phyloP scores from a whole-genome alignment of 2,888 invertebrate genomes.

The Drosophila robusta region DNA sequence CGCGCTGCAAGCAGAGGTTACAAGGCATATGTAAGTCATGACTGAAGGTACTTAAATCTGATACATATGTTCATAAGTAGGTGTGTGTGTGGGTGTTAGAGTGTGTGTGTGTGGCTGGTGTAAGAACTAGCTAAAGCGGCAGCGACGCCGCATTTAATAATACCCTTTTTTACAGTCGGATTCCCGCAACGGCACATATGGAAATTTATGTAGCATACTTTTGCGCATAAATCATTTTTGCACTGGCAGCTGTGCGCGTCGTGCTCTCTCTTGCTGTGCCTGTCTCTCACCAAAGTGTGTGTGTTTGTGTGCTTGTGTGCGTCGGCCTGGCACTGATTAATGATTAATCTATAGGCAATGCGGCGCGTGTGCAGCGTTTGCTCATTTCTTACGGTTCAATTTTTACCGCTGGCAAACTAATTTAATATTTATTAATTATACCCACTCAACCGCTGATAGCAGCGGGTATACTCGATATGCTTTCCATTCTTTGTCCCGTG shows the following conservation, averaged over 20 bases:
- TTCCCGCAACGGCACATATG: conserved; percentile 45
- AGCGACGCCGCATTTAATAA: conserved; percentile 58
- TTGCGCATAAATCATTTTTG: conserved; percentile 63
- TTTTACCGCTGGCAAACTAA: conserved; percentile 51
- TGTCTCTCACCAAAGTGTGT: neutral
- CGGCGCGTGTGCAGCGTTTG: conserved; percentile 39
- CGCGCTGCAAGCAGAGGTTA: conserved; percentile 88
- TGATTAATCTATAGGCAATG: conserved; percentile 64
- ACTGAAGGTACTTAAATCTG: conserved; percentile 18
- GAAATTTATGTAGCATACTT: conserved; percentile 65
- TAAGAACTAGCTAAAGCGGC: conserved; percentile 28
- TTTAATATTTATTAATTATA: conserved; percentile 67
- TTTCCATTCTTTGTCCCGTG: neutral
- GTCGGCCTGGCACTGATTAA: conserved; percentile 48
- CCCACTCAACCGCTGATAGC: conserved; percentile 12
- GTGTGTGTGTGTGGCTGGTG: conserved; percentile 5
- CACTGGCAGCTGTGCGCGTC: conserved; percentile 42
- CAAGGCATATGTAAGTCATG: conserved; percentile 36
- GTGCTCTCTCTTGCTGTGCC: neutral
- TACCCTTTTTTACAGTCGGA: conserved; percentile 46
- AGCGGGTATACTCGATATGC: conserved; percentile 27
- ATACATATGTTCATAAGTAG: conserved; percentile 13
- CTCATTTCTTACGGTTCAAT: conserved; percentile 52
- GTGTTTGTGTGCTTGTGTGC: conserved; percentile 15
- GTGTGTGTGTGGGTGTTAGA: neutral